These are phyloP conservation scores for Rhea americana DNA, from an alignment of 2,113 vertebrate genomes.

Conservation along the genomic window DNA sequence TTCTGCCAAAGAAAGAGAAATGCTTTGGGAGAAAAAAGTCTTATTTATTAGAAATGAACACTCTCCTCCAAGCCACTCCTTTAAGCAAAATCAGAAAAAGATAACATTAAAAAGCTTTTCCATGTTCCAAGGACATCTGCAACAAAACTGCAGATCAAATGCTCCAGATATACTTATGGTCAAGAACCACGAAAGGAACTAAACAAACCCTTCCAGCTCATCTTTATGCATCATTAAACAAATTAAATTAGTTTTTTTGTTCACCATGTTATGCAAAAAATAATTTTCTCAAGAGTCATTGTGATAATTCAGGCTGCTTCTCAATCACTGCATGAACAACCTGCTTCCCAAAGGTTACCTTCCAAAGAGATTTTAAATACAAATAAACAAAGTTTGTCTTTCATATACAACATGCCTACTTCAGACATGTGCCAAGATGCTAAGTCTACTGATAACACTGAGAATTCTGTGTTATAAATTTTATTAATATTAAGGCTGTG, in stretches of 20 bases:
- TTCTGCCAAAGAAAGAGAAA: background rate
- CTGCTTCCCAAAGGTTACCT: constrained; percentile 17
- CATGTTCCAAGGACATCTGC: background rate
- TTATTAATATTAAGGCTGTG: constrained; percentile 17
- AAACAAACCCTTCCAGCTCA: constrained; percentile 44
- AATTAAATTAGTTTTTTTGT: constrained; percentile 56
- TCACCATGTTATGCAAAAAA: constrained; percentile 48
- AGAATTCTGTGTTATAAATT: background rate
- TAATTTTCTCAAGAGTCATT: constrained; percentile 39
- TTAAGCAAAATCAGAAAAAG: background rate
- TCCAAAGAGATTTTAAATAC: constrained; percentile 41
- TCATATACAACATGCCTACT: background rate
- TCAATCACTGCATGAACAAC: constrained; percentile 32
- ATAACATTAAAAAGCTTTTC: background rate
- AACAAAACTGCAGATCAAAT: constrained; percentile 8
- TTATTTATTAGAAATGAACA: background rate
- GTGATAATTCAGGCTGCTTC: constrained; percentile 32
- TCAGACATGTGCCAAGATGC: background rate
- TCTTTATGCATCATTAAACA: constrained; percentile 60
- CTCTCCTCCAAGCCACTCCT: rapidly evolving
- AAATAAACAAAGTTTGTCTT: background rate
- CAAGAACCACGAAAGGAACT: constrained; percentile 31
- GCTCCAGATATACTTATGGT: background rate
- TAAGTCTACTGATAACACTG: background rate
- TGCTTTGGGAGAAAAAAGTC: background rate